A percentile compares a stretch with the other conserved stretches of the same genome.
phyloP scores from a whole-genome alignment of 2,888 invertebrate species.

The Cancer borealis region DNA sequence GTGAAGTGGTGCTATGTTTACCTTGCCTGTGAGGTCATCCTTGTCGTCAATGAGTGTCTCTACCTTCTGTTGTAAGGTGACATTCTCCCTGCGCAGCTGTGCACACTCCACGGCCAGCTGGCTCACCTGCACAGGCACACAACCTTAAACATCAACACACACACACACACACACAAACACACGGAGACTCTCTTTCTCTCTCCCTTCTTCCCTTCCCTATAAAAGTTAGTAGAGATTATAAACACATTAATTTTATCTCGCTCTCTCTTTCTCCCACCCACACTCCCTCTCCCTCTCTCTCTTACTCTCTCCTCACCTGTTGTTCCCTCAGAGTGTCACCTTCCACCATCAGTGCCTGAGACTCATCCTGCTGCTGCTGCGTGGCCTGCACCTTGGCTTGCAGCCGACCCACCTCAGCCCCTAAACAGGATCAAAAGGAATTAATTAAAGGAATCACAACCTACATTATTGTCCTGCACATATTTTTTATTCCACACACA shows the following conservation, averaged over 20 bases:
- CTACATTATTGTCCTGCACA: neutral
- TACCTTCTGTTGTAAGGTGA: neutral
- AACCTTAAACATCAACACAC: no score
- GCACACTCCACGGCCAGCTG: neutral
- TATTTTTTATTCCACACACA: neutral
- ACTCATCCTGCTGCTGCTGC: constrained; percentile 24
- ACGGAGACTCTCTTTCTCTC: no score
- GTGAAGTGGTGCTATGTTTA: neutral
- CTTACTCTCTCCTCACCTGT: neutral
- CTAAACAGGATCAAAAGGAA: neutral
- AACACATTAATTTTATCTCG: no score
- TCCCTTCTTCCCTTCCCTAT: no score
- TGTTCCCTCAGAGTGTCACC: neutral
- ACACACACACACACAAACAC: no score
- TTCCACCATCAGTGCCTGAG: neutral
- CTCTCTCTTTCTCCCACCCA: no score
- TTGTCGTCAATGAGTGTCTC: neutral
- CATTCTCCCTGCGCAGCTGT: constrained; percentile 3
- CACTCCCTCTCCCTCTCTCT: no score
- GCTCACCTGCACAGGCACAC: neutral
- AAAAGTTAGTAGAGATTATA: no score
- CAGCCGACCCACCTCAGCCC: neutral
- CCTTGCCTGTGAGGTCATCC: neutral
- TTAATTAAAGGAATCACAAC: neutral
- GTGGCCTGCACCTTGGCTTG: constrained; percentile 38